Base-by-base conservation (phyloP, 64 coral and sea anemone genomes). In the Acropora tenuis region DNA sequence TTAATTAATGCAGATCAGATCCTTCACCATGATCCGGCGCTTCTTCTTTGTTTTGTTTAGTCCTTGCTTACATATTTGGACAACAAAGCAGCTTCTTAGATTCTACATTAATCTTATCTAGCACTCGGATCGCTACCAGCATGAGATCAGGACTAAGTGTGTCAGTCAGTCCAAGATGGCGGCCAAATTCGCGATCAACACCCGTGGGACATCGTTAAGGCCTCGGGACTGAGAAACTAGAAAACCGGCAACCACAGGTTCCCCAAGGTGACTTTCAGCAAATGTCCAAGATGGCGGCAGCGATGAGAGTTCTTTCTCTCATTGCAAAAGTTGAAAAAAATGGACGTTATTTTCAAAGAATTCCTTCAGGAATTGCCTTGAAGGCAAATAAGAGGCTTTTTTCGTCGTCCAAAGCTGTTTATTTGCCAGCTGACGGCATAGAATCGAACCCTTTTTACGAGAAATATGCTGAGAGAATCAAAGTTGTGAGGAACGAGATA, bases 371-470 rank as follows among this genome's bases (percentile, higher is more conserved):
- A 20, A 48, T 71, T 71, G 46, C 61, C 8, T 7, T 16, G 19
- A 15, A 19, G 16, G 5, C 81, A 68, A 71, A 2, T 67, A 17
- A 15, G 45, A 84, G 81, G 60, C 44, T 84, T 5, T 47, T 69
- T 0, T 84, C 80, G 3, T 66, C 80, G 47, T 84, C 80, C n/a
- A 48, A 44, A 48, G 45, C 16, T 84, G 60, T 69, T 69, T 84
- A 12, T 20, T 84, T 41, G 0, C 17, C 81, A 69, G 71, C 16
- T 69, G 81, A 84, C 16, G 81, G 18, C 18, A 69, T 84, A 18
- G 86, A 88, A 76, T 83, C 79, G 1, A 92, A 92, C 78, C 90
- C 90, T 43, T 92, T 84, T 77, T 92, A 83, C 80, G 90, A 92
- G 42, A 92, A 92, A 86, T 92, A 92, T 74, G 90, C 90, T 1